Evolutionary conservation across 1,140 invertebrate genomes (phyloP).

Genomic region (Coboldia fuscipes): DNA sequence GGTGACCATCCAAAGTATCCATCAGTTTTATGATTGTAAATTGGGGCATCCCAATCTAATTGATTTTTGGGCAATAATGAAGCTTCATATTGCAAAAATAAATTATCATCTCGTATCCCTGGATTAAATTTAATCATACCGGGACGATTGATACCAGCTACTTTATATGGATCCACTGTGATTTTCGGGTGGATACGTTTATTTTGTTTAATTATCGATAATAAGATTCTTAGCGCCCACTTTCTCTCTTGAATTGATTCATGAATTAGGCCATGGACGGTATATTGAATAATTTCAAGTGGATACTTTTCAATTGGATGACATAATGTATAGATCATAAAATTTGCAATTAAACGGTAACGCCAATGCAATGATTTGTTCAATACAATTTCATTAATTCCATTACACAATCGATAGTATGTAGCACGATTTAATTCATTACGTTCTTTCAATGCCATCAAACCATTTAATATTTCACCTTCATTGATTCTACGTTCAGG

Average conservation of each 20-base stretch:
- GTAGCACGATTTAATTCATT: slow-evolving; percentile 29
- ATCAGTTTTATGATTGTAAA: slow-evolving; percentile 43
- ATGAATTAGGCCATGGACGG: slow-evolving; percentile 43
- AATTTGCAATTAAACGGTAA: slow-evolving; percentile 48
- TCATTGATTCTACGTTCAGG: slow-evolving; percentile 10
- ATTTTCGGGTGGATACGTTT: slow-evolving; percentile 46
- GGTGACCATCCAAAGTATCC: slow-evolving; percentile 75
- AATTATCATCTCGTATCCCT: slow-evolving; percentile 41
- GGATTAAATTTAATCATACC: slow-evolving; percentile 7
- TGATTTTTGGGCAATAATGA: slow-evolving; percentile 30
- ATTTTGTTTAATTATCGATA: slow-evolving; percentile 50
- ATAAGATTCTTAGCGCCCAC: slow-evolving; percentile 35
- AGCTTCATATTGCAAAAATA: slow-evolving; percentile 50
- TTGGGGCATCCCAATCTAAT: slow-evolving; percentile 50
- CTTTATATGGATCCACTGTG: slow-evolving; percentile 26
- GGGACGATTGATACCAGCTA: slow-evolving; percentile 11
- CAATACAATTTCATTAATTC: slow-evolving; percentile 25
- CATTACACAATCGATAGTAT: slow-evolving; percentile 34
- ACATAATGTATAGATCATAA: slow-evolving; percentile 44
- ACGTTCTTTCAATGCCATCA: slow-evolving; percentile 16
- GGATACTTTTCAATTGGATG: slow-evolving; percentile 46
- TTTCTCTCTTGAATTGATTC: slow-evolving; percentile 57
- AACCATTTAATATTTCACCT: slow-evolving; percentile 21
- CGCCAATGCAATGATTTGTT: slow-evolving; percentile 49
- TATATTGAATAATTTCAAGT: slow-evolving; percentile 35